Conservation (phyloP, 1,140 invertebrate species). For the Bombus affinis region DNA sequence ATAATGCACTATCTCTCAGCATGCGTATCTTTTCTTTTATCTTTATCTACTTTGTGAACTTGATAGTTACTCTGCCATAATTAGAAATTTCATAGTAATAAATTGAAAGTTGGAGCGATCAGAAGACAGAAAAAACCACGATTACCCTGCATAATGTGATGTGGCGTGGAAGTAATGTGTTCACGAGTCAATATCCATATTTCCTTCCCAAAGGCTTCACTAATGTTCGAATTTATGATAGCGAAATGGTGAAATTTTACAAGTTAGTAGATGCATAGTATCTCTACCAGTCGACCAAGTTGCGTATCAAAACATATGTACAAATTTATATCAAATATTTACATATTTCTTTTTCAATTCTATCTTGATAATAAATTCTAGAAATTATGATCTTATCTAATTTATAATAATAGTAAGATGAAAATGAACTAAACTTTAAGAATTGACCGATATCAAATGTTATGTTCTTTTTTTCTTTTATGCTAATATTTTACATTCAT, state of each 20-base stretch:
- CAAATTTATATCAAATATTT: conserved; percentile 71
- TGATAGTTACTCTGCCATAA: conserved; percentile 1
- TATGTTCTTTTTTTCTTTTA: conserved; percentile 30
- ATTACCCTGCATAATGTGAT: conserved; percentile 34
- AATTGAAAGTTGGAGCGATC: conserved; percentile 11
- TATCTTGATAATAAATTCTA: conserved; percentile 58
- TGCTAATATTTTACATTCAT: conserved; percentile 62
- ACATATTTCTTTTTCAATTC: conserved; percentile 63
- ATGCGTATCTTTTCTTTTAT: neutral
- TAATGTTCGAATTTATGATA: conserved; percentile 46
- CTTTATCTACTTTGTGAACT: neutral
- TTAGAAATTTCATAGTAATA: conserved; percentile 18
- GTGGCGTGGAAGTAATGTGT: conserved; percentile 58
- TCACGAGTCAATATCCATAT: conserved; percentile 47
- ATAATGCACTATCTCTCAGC: conserved; percentile 3
- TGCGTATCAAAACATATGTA: conserved; percentile 69
- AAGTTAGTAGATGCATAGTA: conserved; percentile 49
- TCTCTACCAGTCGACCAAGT: conserved; percentile 36
- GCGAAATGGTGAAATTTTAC: conserved; percentile 49
- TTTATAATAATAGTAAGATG: conserved; percentile 49
- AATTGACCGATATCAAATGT: conserved; percentile 61
- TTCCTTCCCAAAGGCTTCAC: conserved; percentile 63
- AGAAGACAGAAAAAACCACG: conserved; percentile 14
- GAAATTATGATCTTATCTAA: conserved; percentile 57
- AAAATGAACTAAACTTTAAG: conserved; percentile 62